Evolutionary conservation across 1,140 invertebrate species (phyloP).

Genomic region (Eriocheir sinensis): DNA sequence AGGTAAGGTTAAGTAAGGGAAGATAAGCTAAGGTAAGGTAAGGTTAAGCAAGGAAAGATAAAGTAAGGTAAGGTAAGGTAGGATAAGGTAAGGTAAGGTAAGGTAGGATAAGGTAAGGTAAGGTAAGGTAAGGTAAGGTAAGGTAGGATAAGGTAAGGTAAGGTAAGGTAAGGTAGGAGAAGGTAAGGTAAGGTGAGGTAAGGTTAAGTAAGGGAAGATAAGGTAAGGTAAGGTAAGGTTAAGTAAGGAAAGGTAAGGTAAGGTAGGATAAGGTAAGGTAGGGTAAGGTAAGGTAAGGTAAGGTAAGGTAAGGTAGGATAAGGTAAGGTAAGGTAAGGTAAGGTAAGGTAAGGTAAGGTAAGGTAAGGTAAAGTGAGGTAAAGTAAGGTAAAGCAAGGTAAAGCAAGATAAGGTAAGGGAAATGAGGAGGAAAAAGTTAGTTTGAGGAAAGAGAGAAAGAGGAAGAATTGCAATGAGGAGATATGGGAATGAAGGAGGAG

Average conservation of each 20-base stretch:
- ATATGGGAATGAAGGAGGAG: neutral
- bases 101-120: slow-evolving; percentile 23
- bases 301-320: neutral
- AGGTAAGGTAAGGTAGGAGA: slow-evolving; percentile 11
- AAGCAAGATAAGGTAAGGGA: neutral
- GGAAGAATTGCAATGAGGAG: neutral
- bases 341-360: too few relatives aligned
- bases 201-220: too few relatives aligned
- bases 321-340: neutral
- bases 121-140: slow-evolving; percentile 23
- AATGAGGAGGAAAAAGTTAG: neutral
- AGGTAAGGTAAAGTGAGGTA: too few relatives aligned
- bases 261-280: neutral
- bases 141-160: slow-evolving; percentile 24
- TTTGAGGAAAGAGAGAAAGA: neutral
- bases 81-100: slow-evolving; percentile 8
- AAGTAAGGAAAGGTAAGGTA: neutral
- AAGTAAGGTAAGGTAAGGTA: too few relatives aligned
- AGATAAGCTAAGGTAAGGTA: too few relatives aligned
- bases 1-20: too few relatives aligned
- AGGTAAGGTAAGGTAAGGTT: too few relatives aligned
- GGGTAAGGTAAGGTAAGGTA: neutral
- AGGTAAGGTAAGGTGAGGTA: slow-evolving; percentile 24
- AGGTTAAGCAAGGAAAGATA: too few relatives aligned
- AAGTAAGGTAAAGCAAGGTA: too few relatives aligned